A percentile compares a stretch with the other conserved stretches of the same genome.
Conservation (phyloP, 2,113 vertebrate species). For the Pachyramphus minor region DNA sequence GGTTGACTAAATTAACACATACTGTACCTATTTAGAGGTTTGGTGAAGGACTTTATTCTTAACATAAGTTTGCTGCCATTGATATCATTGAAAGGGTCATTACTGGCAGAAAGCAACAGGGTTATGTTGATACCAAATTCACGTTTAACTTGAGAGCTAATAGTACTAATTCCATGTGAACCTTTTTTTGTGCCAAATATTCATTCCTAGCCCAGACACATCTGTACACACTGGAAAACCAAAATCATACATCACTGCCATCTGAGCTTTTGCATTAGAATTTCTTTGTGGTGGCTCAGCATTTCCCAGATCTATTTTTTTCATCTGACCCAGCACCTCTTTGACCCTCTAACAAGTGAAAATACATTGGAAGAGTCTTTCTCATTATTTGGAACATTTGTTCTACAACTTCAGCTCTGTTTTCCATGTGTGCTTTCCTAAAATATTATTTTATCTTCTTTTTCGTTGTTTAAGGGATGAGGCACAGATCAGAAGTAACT, state of each 20-base stretch:
- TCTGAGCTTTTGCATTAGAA: not conserved
- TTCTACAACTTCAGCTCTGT: not conserved
- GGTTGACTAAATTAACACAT: not conserved
- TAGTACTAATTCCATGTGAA: not conserved
- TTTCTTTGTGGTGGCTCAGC: not conserved
- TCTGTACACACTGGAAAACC: not conserved
- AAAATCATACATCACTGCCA: not conserved
- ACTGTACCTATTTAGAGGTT: not conserved
- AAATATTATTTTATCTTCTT: conserved; percentile 13
- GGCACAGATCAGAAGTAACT: not conserved
- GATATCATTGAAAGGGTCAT: not conserved
- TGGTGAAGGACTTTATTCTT: not conserved
- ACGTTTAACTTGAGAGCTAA: not conserved
- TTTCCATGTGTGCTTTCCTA: not conserved
- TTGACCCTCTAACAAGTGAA: not conserved
- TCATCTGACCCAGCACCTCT: not conserved
- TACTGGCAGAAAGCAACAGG: not conserved
- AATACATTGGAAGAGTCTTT: not conserved
- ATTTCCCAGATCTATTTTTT: not conserved
- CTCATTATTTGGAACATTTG: not conserved
- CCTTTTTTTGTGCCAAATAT: not conserved
- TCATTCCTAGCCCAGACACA: not conserved
- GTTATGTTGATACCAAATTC: not conserved
- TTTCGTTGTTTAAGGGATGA: not conserved
- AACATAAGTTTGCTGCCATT: not conserved